Evolutionary conservation across 2,797 vertebrate genomes (phyloP).

Genomic region (Diplodus puntazzo): DNA sequence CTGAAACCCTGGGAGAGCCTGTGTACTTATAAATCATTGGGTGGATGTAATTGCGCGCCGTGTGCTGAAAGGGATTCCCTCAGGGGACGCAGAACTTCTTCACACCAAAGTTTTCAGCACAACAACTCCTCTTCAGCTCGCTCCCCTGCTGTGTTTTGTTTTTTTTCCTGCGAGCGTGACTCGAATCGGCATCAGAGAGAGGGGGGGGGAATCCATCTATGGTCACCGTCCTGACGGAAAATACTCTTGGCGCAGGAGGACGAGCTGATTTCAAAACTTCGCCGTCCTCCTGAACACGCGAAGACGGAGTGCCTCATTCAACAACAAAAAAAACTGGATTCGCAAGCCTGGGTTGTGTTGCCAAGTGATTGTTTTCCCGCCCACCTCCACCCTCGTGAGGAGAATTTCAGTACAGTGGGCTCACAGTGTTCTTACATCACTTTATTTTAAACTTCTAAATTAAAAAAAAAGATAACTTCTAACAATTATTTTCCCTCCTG

Average conservation of each 20-base stretch:
- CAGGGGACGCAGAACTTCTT: constrained; percentile 47
- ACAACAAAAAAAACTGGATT: constrained; percentile 16
- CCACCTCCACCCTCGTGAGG: constrained; percentile 32
- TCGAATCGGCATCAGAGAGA: neutral
- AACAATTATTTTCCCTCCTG: constrained; percentile 45
- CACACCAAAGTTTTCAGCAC: constrained; percentile 43
- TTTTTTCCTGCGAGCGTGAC: constrained; percentile 19
- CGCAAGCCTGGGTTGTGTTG: constrained; percentile 6
- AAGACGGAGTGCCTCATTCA: constrained; percentile 12
- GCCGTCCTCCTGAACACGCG: constrained; percentile 17
- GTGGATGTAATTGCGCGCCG: constrained; percentile 63
- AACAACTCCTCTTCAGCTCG: constrained; percentile 30
- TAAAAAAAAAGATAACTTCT: constrained; percentile 17
- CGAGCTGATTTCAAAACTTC: constrained; percentile 45
- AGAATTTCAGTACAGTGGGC: constrained; percentile 23
- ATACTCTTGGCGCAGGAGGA: constrained; percentile 30
- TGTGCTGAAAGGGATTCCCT: constrained; percentile 52
- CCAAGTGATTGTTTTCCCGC: constrained; percentile 44
- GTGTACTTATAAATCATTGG: constrained; percentile 63
- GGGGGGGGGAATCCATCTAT: constrained; percentile 32
- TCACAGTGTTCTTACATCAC: constrained; percentile 35
- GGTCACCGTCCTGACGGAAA: constrained; percentile 29
- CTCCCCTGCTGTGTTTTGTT: neutral
- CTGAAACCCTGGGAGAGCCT: constrained; percentile 44
- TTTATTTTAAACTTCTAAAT: constrained; percentile 43